Evolutionary conservation across 2,113 vertebrate species (phyloP).

Genomic region (Gobio gobio): DNA sequence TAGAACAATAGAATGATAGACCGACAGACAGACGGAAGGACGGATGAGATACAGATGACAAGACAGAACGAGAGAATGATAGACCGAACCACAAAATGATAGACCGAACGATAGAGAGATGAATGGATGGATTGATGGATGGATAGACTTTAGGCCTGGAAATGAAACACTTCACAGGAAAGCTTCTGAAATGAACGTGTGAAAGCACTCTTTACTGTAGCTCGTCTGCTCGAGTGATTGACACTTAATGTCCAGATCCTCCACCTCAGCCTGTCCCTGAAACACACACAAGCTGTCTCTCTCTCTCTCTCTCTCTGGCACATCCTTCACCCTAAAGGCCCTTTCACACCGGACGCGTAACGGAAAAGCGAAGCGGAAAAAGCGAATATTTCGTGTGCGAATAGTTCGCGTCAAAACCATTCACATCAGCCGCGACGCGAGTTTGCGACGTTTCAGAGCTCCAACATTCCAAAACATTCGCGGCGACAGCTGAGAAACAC

Average conservation of each 20-base stretch:
- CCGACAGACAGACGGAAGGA: not conserved
- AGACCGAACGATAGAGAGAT: not conserved
- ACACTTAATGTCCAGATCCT: constrained; percentile 53
- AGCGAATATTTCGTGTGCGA: too few relatives aligned
- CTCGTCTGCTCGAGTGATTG: not conserved
- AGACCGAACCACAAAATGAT: too few relatives aligned
- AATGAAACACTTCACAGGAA: not conserved
- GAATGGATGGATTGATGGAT: too few relatives aligned
- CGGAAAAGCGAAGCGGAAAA: too few relatives aligned
- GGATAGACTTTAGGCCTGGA: not conserved
- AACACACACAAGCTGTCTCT: constrained; percentile 39
- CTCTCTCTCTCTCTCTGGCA: not conserved
- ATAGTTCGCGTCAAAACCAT: too few relatives aligned
- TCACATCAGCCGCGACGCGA: too few relatives aligned
- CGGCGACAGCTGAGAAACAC: too few relatives aligned
- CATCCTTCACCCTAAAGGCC: constrained; percentile 33
- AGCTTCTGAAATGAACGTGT: not conserved
- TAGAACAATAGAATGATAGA: not conserved
- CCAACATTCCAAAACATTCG: too few relatives aligned
- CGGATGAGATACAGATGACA: not conserved
- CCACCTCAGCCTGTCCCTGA: not conserved
- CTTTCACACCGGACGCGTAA: too few relatives aligned
- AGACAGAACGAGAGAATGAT: not conserved
- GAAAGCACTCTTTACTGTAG: too few relatives aligned
- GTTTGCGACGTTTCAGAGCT: too few relatives aligned